phyloP scores from a whole-genome alignment of 1,140 invertebrate genomes.

The Latrodectus geometricus region DNA sequence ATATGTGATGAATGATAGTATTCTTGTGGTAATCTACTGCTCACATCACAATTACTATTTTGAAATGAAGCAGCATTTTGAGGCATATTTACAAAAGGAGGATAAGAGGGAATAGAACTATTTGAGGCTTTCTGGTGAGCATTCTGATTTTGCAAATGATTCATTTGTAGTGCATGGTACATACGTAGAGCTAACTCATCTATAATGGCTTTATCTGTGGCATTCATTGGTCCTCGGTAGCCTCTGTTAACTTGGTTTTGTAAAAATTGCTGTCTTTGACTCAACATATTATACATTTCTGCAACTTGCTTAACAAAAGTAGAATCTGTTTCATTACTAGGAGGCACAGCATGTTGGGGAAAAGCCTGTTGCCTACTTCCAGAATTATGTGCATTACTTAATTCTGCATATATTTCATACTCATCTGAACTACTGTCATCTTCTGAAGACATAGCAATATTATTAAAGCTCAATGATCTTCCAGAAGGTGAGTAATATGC shows the following conservation, averaged over 20 bases:
- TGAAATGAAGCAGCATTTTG: background rate
- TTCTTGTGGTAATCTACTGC: background rate
- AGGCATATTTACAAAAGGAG: background rate
- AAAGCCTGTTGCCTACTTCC: background rate
- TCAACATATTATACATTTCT: constrained; percentile 50
- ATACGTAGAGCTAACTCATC: constrained; percentile 47
- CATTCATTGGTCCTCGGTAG: constrained; percentile 33
- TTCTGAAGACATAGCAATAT: constrained; percentile 47
- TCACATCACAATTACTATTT: constrained; percentile 12
- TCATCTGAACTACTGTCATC: constrained; percentile 44
- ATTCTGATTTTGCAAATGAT: constrained; percentile 47
- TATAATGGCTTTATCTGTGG: constrained; percentile 30
- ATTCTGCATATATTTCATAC: constrained; percentile 49
- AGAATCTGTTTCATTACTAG: constrained; percentile 37
- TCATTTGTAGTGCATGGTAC: constrained; percentile 51
- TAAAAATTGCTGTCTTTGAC: constrained; percentile 43
- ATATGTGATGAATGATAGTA: background rate
- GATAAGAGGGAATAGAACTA: background rate
- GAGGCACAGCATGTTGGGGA: background rate
- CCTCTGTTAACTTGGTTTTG: constrained; percentile 26
- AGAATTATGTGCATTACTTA: constrained; percentile 22
- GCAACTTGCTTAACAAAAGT: constrained; percentile 37
- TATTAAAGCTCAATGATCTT: constrained; percentile 49
- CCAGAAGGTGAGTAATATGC: constrained; percentile 54
- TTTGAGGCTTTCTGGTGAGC: background rate